A percentile compares a stretch with the other conserved stretches of the same genome.
phyloP scores from a whole-genome alignment of 2,888 invertebrate species.

The Pomacea canaliculata region DNA sequence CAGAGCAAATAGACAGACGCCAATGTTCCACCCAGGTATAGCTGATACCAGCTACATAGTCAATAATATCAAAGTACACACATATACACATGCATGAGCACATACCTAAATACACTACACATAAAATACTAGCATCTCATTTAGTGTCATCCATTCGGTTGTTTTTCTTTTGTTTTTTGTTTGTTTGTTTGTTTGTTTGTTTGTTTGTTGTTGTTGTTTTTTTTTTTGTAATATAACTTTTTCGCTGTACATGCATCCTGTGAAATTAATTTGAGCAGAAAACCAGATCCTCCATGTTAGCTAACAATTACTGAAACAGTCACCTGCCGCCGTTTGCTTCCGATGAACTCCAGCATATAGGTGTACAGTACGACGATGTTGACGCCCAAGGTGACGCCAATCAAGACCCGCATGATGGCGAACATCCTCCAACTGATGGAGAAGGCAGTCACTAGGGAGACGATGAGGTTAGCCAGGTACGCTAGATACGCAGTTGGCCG shows the following conservation, averaged over 20 bases:
- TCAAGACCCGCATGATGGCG: constrained; percentile 3
- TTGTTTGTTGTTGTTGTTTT: too few species aligned
- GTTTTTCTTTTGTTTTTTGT: too few species aligned
- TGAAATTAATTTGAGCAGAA: too few species aligned
- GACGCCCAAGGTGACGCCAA: constrained; percentile 1
- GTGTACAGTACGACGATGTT: not conserved
- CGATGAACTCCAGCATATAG: constrained; percentile 7
- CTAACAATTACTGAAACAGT: not conserved
- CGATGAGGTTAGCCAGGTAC: not conserved
- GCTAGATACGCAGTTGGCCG: constrained; percentile 44
- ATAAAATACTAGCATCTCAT: too few species aligned
- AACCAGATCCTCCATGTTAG: too few species aligned
- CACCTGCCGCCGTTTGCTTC: not conserved
- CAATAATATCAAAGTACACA: too few species aligned
- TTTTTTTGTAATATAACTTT: too few species aligned
- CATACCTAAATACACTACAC: too few species aligned
- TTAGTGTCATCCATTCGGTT: too few species aligned
- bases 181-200: too few species aligned
- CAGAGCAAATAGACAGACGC: constrained; percentile 38
- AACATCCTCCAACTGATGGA: constrained; percentile 15
- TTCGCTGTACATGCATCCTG: too few species aligned
- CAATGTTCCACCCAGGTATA: constrained; percentile 36
- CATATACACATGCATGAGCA: too few species aligned
- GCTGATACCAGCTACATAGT: constrained; percentile 9
- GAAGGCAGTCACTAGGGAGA: constrained; percentile 4